A percentile compares a stretch with the other conserved stretches of the same genome.
Conservation (phyloP, 2,888 invertebrate species). For the Oxytorus armatus region DNA sequence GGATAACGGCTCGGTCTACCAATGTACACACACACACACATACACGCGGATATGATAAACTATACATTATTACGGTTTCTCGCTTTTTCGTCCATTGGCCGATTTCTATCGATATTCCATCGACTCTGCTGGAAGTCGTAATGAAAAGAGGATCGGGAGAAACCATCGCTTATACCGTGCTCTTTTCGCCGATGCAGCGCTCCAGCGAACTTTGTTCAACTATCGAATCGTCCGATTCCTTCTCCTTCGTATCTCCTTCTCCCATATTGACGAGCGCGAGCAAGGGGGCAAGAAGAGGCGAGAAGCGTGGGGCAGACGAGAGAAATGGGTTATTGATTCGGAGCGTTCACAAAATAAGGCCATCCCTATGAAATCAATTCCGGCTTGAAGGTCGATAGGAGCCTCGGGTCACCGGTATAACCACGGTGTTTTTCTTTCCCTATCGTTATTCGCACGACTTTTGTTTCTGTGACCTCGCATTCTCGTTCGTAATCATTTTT, state of each 20-base stretch:
- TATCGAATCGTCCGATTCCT: slow-evolving; percentile 49
- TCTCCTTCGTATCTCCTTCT: slow-evolving; percentile 27
- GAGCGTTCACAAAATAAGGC: slow-evolving; percentile 56
- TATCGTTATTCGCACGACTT: background rate
- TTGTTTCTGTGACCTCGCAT: background rate
- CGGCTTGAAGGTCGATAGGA: slow-evolving; percentile 50
- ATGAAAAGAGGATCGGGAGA: slow-evolving; percentile 64
- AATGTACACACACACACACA: background rate
- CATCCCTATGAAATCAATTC: slow-evolving; percentile 62
- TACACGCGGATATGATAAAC: slow-evolving; percentile 8
- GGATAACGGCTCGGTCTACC: too few relatives aligned
- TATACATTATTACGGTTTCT: slow-evolving; percentile 43
- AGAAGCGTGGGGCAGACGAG: slow-evolving; percentile 62
- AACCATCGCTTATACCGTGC: slow-evolving; percentile 42
- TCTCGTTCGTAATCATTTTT: slow-evolving; percentile 23
- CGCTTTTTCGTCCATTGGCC: slow-evolving; percentile 35
- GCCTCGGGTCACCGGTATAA: slow-evolving; percentile 47
- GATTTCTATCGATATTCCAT: slow-evolving; percentile 58
- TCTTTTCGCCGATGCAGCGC: slow-evolving; percentile 4
- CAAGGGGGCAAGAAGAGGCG: slow-evolving; percentile 45
- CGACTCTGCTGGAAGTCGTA: slow-evolving; percentile 56
- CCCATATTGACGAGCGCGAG: slow-evolving; percentile 61
- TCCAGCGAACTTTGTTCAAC: slow-evolving; percentile 40
- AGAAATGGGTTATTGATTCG: slow-evolving; percentile 66
- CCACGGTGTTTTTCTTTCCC: slow-evolving; percentile 25